phyloP scores from a whole-genome alignment of 2,888 invertebrate species.

The Operophtera brumata region DNA sequence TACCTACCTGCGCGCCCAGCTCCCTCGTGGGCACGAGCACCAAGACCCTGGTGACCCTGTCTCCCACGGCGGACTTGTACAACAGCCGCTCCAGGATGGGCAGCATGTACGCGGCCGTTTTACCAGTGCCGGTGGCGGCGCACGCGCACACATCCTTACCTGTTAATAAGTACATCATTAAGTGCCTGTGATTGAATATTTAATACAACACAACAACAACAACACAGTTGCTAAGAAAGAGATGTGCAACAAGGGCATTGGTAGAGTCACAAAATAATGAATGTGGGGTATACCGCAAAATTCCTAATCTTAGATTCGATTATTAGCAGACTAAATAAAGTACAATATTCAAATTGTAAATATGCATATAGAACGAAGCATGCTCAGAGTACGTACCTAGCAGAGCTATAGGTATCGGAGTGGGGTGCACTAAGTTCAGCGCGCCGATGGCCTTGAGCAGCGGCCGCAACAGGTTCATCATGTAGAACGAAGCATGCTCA shows the following conservation, averaged over 20 bases:
- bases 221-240: too few relatives aligned
- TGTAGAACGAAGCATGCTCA: too few relatives aligned
- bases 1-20: conserved; percentile 91
- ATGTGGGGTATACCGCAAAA: too few relatives aligned
- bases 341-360: too few relatives aligned
- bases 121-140: conserved; percentile 98
- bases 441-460: conserved; percentile 93
- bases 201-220: too few relatives aligned
- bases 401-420: conserved; percentile 97
- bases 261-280: too few relatives aligned
- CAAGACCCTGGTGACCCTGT: conserved; percentile 86
- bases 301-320: too few relatives aligned
- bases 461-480: conserved; percentile 98
- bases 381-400: conserved; percentile 83
- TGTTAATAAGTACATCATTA: conserved; percentile 34
- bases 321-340: too few relatives aligned
- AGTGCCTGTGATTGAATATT: neutral
- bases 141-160: conserved; percentile 98
- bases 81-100: conserved; percentile 96
- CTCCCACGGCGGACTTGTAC: conserved; percentile 88
- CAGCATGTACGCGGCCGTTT: conserved; percentile 99
- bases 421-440: conserved; percentile 95
- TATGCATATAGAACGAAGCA: too few relatives aligned
- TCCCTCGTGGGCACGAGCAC: conserved; percentile 98
- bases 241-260: too few relatives aligned